Percentiles rank a stretch among this genome's conserved stretches.
phyloP scores from a whole-genome alignment of 2,113 vertebrate genomes.

The Petrocephalus zakoni region DNA sequence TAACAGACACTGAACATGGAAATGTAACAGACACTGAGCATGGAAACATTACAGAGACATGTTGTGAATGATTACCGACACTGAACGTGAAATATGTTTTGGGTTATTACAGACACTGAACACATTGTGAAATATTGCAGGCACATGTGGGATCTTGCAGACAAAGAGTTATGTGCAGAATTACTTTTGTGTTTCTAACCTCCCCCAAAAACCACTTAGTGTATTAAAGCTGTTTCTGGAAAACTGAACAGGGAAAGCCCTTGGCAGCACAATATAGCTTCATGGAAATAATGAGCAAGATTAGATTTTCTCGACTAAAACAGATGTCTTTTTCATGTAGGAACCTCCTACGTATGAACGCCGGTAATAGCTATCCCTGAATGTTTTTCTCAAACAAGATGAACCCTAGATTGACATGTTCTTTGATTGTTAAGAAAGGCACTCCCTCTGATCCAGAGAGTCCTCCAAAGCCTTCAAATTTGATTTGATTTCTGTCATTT shows the following conservation, averaged over 20 bases:
- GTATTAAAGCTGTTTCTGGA: slow-evolving; percentile 5
- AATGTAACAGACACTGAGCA: too few relatives aligned
- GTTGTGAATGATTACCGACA: not conserved
- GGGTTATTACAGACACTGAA: not conserved
- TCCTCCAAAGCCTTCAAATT: not conserved
- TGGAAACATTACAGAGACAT: too few relatives aligned
- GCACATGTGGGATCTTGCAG: not conserved
- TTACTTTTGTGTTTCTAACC: not conserved
- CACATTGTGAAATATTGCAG: not conserved
- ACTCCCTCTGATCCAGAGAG: not conserved
- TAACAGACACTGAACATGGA: not conserved
- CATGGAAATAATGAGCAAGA: not conserved
- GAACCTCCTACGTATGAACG: not conserved
- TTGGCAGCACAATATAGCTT: not conserved
- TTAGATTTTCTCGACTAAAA: not conserved
- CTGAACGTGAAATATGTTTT: not conserved
- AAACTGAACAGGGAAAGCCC: not conserved
- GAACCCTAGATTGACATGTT: not conserved
- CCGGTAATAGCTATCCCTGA: not conserved
- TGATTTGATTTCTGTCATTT: not conserved
- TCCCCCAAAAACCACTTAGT: not conserved
- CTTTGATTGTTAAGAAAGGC: not conserved
- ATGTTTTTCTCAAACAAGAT: not conserved
- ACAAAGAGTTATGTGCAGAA: not conserved
- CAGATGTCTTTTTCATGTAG: not conserved